Percentiles rank a stretch among this genome's conserved stretches.
Evolutionary conservation across 2,888 invertebrate genomes (phyloP).

Genomic region (Stenurella melanura): DNA sequence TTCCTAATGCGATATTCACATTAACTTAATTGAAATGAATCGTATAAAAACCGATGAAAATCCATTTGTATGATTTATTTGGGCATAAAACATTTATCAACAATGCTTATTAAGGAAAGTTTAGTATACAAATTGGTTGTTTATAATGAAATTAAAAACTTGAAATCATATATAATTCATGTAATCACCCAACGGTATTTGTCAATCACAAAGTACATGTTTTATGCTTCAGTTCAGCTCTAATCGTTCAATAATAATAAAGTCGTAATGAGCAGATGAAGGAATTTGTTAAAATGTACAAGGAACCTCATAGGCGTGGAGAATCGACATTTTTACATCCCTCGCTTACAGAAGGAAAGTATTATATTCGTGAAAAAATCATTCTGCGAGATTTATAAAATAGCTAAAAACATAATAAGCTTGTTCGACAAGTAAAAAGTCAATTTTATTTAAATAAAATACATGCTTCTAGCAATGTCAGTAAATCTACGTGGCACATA

Average conservation of each 20-base stretch:
- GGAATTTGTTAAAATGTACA: constrained; percentile 4
- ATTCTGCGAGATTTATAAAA: too few species aligned
- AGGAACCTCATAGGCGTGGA: not conserved
- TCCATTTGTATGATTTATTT: constrained; percentile 29
- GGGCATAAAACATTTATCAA: constrained; percentile 28
- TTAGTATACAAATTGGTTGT: constrained; percentile 20
- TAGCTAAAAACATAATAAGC: too few species aligned
- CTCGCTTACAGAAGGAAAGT: too few species aligned
- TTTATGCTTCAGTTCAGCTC: constrained; percentile 10
- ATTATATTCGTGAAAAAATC: too few species aligned
- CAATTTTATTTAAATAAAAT: too few species aligned
- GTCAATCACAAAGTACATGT: constrained; percentile 24
- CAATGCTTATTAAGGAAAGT: constrained; percentile 19
- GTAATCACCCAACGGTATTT: constrained; percentile 2
- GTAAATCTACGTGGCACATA: too few species aligned
- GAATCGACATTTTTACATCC: too few species aligned
- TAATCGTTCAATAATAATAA: constrained; percentile 17
- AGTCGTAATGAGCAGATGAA: constrained; percentile 10
- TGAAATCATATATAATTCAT: constrained; percentile 28
- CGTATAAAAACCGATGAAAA: constrained; percentile 14
- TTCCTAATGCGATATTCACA: constrained; percentile 9
- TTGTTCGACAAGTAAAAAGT: too few species aligned
- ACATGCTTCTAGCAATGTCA: too few species aligned
- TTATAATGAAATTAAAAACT: constrained; percentile 30
- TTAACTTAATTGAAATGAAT: constrained; percentile 29